Conservation (phyloP, 2,113 vertebrate species). For the Xiphophorus hellerii region DNA sequence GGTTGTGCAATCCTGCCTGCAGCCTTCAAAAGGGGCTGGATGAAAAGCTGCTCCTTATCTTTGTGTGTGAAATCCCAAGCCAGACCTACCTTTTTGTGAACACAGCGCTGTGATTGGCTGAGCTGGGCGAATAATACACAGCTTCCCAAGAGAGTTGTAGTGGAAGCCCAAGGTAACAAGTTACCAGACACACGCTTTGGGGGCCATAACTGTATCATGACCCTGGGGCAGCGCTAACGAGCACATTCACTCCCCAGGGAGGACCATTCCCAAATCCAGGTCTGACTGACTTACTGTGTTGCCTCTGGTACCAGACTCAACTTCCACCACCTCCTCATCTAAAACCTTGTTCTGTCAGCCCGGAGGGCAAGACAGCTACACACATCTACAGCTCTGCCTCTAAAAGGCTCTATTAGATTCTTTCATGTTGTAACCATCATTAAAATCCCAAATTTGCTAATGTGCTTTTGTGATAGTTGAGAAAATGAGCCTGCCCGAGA, state of each 20-base stretch:
- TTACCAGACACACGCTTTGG: slow-evolving; percentile 38
- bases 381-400: background rate
- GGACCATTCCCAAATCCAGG: slow-evolving; percentile 23
- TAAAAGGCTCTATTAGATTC: slow-evolving; percentile 25
- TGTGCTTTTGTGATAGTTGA: slow-evolving; percentile 51
- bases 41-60: slow-evolving; percentile 51
- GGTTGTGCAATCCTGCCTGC: slow-evolving; percentile 15
- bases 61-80: slow-evolving; percentile 55
- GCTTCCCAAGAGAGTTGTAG: slow-evolving; percentile 56
- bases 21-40: slow-evolving; percentile 48
- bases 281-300: slow-evolving; percentile 33
- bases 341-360: background rate
- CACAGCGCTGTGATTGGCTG: slow-evolving; percentile 58
- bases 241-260: slow-evolving; percentile 59
- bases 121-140: slow-evolving; percentile 41
- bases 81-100: slow-evolving; percentile 23
- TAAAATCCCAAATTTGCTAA: slow-evolving; percentile 46
- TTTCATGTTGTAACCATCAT: slow-evolving; percentile 11
- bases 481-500: slow-evolving; percentile 45
- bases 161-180: slow-evolving; percentile 40
- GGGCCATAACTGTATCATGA: slow-evolving; percentile 53
- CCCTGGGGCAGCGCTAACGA: slow-evolving; percentile 63
- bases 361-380: slow-evolving; percentile 20
- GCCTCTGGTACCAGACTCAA: slow-evolving; percentile 47
- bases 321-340: slow-evolving; percentile 33